Conservation (phyloP, 2,888 invertebrate species). For the Lapara coniferarum region DNA sequence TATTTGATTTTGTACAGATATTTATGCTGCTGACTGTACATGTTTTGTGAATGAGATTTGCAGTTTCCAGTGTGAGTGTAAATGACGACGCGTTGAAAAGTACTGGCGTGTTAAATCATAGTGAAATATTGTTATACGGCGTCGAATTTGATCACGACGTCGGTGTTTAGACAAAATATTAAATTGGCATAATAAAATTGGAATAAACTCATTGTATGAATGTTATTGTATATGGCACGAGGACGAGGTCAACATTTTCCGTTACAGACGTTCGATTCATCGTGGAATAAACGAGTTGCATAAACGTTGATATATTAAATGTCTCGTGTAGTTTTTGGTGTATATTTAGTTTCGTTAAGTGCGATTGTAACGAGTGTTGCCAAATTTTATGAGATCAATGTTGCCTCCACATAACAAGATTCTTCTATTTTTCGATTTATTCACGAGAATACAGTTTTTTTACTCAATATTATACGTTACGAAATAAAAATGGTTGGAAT, state of each 20-base stretch:
- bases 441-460: slow-evolving; percentile 33
- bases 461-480: slow-evolving; percentile 16
- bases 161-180: slow-evolving; percentile 4
- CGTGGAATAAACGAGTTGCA: not conserved
- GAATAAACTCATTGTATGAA: slow-evolving; percentile 16
- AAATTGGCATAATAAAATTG: slow-evolving; percentile 24
- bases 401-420: slow-evolving; percentile 39
- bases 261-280: slow-evolving; percentile 4
- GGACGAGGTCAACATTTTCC: slow-evolving; percentile 1
- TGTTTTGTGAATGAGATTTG: slow-evolving; percentile 35
- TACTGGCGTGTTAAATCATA: slow-evolving; percentile 9
- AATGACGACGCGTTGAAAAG: slow-evolving; percentile 20
- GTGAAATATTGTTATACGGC: slow-evolving; percentile 21
- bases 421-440: slow-evolving; percentile 57
- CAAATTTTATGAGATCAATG: slow-evolving; percentile 60
- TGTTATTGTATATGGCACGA: slow-evolving; percentile 6
- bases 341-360: slow-evolving; percentile 40
- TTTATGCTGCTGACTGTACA: too few species aligned
- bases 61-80: not conserved
- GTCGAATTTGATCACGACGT: slow-evolving; percentile 10
- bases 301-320: slow-evolving; percentile 13
- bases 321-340: slow-evolving; percentile 29
- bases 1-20: too few species aligned
- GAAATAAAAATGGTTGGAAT: slow-evolving; percentile 9
- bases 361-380: slow-evolving; percentile 54